Percentiles rank a stretch among this genome's conserved stretches.
Evolutionary conservation across 1,140 invertebrate genomes (phyloP).

Genomic region (Rhagoletis pomonella): DNA sequence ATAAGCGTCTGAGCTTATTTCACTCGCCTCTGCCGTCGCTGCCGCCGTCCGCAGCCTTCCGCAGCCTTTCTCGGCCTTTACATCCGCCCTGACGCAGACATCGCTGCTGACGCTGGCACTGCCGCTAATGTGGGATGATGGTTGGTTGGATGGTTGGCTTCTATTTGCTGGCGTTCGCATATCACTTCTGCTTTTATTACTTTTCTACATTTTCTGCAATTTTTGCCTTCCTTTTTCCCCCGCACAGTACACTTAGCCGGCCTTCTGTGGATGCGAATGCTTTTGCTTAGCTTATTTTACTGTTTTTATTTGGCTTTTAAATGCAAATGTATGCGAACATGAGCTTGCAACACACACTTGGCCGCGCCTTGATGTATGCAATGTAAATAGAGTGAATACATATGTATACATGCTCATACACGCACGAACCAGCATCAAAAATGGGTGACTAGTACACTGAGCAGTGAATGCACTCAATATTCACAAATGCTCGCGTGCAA

Average conservation of each 20-base stretch:
- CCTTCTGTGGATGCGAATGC: not conserved
- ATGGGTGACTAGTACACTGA: not conserved
- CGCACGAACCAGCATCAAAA: conserved; percentile 18
- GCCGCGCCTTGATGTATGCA: conserved; percentile 36
- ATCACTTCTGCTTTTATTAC: not conserved
- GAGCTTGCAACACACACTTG: conserved; percentile 38
- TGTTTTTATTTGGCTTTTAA: conserved; percentile 26
- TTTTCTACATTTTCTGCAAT: not conserved
- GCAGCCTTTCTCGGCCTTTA: not conserved
- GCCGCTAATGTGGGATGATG: not conserved
- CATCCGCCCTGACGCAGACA: not conserved
- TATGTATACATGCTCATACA: not conserved
- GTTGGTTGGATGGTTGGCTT: not conserved
- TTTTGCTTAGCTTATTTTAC: not conserved
- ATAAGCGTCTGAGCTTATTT: conserved; percentile 50
- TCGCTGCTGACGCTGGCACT: not conserved
- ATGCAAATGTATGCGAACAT: conserved; percentile 39
- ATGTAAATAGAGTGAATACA: not conserved
- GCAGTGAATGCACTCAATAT: not conserved
- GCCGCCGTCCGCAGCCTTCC: too few relatives aligned
- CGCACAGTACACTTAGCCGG: not conserved
- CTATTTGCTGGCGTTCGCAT: too few relatives aligned
- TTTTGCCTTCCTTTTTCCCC: not conserved
- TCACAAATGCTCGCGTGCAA: not conserved
- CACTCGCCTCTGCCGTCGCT: not conserved